phyloP scores from a whole-genome alignment of 2,888 invertebrate genomes.

The Erannis defoliaria region DNA sequence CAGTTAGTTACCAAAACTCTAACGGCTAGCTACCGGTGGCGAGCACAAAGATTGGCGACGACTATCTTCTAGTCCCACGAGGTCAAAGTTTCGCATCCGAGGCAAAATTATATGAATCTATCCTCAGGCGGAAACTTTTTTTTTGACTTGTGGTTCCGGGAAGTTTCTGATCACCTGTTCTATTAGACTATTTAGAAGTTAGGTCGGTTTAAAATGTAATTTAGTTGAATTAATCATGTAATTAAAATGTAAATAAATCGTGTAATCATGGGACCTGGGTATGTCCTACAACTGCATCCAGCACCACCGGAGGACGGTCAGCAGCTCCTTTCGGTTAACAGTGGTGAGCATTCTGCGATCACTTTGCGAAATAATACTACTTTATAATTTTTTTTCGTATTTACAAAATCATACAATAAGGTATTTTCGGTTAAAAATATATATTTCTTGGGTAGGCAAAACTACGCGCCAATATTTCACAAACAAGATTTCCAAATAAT shows the following conservation, averaged over 20 bases:
- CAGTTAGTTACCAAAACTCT: no score
- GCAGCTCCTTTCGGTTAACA: no score
- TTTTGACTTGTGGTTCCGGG: conserved; percentile 5
- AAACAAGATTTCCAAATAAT: not conserved
- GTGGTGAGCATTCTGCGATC: no score
- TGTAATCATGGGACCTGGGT: no score
- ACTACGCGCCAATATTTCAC: not conserved
- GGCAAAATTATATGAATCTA: conserved; percentile 23
- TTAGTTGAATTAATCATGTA: no score
- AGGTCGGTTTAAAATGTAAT: not conserved
- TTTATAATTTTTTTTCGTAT: not conserved
- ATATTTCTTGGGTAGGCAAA: not conserved
- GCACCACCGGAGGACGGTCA: no score
- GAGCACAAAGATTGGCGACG: not conserved
- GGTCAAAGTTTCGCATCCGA: not conserved
- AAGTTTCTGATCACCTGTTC: conserved; percentile 19
- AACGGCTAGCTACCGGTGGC: not conserved
- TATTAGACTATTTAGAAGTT: conserved; percentile 2
- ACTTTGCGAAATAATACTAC: no score
- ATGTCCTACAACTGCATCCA: no score
- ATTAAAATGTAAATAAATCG: no score
- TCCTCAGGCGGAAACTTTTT: conserved; percentile 22
- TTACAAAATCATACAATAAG: not conserved
- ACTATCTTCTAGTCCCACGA: not conserved
- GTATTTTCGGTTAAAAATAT: not conserved